Conservation (phyloP, 2,888 invertebrate species). For the Ormyrus labotus region DNA sequence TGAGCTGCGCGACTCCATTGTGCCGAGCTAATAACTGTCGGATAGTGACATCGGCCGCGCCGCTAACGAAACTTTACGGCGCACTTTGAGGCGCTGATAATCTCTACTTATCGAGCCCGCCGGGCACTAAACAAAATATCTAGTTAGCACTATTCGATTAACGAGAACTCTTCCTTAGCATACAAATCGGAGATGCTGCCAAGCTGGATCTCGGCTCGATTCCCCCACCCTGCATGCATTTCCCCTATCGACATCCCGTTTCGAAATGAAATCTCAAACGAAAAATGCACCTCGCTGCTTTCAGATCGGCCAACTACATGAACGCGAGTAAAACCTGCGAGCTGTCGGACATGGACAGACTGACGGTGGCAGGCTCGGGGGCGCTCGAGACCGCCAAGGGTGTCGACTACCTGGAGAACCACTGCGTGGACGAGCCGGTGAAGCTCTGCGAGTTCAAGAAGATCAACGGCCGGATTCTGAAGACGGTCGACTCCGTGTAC, state of each 20-base stretch:
- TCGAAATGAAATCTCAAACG: too few species aligned
- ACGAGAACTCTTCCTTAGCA: too few species aligned
- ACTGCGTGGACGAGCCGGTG: slow-evolving; percentile 95
- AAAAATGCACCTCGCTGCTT: not conserved
- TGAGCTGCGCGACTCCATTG: slow-evolving; percentile 27
- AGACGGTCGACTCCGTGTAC: slow-evolving; percentile 95
- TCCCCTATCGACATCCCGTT: too few species aligned
- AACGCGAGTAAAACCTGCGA: slow-evolving; percentile 91
- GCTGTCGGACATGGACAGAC: slow-evolving; percentile 93
- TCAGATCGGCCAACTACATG: slow-evolving; percentile 93
- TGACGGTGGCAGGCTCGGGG: slow-evolving; percentile 87
- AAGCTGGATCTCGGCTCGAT: too few species aligned
- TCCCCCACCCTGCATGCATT: too few species aligned
- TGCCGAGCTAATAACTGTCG: not conserved
- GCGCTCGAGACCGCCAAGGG: slow-evolving; percentile 82
- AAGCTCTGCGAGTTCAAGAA: slow-evolving; percentile 96
- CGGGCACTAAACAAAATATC: too few species aligned
- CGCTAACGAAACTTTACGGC: not conserved
- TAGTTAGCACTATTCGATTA: too few species aligned
- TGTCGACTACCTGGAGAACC: slow-evolving; percentile 92
- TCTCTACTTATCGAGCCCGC: too few species aligned
- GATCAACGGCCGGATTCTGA: slow-evolving; percentile 90
- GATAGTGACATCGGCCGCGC: not conserved
- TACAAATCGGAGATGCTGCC: too few species aligned
- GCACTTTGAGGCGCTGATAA: not conserved